These are phyloP conservation scores for cattle (Bos taurus) DNA, from an alignment of 2,113 vertebrate species.

Conservation along the genomic window DNA sequence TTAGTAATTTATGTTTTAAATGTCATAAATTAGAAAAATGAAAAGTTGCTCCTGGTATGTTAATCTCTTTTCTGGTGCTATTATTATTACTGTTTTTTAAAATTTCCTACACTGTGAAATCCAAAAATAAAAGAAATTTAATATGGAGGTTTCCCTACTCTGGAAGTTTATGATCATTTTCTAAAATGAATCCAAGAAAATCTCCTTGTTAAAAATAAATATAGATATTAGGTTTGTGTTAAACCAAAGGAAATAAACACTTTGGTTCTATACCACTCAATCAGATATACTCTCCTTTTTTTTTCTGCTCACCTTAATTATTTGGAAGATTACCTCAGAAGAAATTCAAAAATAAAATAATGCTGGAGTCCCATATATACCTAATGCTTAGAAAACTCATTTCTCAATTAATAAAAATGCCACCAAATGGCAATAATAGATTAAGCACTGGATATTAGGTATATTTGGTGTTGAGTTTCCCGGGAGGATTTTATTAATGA, in stretches of 20 bases:
- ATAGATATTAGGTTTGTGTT: not conserved
- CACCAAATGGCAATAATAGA: not conserved
- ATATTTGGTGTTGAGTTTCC: not conserved
- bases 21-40: not conserved
- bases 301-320: not conserved
- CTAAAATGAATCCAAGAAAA: not conserved
- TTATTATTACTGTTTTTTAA: not conserved
- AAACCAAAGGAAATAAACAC: not conserved
- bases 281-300: not conserved
- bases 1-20: not conserved
- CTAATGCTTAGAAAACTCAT: not conserved
- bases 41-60: not conserved
- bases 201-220: not conserved
- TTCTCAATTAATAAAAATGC: conserved; percentile 5
- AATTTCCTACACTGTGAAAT: not conserved
- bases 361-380: not conserved
- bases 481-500: conserved; percentile 21
- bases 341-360: not conserved
- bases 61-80: not conserved
- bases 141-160: not conserved
- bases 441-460: not conserved
- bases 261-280: not conserved
- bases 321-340: not conserved
- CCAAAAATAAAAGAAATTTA: not conserved
- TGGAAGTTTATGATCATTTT: not conserved